Evolutionary conservation across 2,797 vertebrate species (phyloP), one percentile per base, ranked within the genome.

Genomic region (Cottoperca gobio): DNA sequence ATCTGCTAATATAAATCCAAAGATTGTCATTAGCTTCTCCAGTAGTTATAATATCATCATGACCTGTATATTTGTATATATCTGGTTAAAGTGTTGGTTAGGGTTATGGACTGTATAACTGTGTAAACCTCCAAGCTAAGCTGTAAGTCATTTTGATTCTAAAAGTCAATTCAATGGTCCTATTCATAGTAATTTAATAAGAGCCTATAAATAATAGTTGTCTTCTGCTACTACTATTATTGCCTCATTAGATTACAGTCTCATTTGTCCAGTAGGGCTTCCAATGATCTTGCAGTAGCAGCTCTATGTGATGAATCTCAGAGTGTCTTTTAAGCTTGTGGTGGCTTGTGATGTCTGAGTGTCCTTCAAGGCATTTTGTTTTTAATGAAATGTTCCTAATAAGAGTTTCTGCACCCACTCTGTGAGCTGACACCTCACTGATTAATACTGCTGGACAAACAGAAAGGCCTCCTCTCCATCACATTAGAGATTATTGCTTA

Each of bases 401-500:
- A 49, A 73, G 72, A 79, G 52, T 61, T 63, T 17, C 21, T 49
- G 42, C 59, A 57, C 48, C 71, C 59, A 49, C 39, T 73, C 61
- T 73, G 70, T 76, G 54, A 75, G 80, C 64, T 50, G 81, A 71
- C 50, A 84, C 63, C 53, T 72, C 16, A 55, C 53, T 89, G 80
- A 91, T 87, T 84, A 83, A 89, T 79, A 63, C 68, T 85, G 53
- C 52, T 52, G 62, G 61, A 57, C 26, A 75, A 70, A 81, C 64
- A 76, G 77, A 78, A 80, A 82, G 66, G 66, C 79, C 35, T 76
- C 43, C 62, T 81, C 68, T 67, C 55, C 46, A 72, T 82, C 71
- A 79, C 83, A 82, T 77, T 82, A 71, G 43, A 86, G 46, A 82
- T 79, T 88, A 90, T 89, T 93, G 79, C 77, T 84, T 93, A 89